Conservation (phyloP, 2,888 invertebrate genomes). For the Hedychridium roseum region DNA sequence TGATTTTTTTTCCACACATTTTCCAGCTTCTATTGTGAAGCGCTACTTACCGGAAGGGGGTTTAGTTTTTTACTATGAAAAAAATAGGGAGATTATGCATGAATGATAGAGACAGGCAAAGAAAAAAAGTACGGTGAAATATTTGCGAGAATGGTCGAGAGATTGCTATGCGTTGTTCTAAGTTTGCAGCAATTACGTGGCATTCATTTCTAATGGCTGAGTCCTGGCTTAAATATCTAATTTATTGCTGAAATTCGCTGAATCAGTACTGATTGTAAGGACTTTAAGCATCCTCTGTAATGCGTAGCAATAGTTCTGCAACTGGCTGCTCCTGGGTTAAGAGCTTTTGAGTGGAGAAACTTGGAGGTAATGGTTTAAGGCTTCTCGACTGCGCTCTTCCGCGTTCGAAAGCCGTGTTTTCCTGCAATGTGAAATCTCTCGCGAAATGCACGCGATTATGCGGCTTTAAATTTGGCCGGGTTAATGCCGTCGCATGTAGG, state of each 20-base stretch:
- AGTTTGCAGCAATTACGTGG: slow-evolving; percentile 12
- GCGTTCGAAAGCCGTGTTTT: not conserved
- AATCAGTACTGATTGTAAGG: slow-evolving; percentile 22
- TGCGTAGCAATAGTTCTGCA: slow-evolving; percentile 12
- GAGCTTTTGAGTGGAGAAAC: not conserved
- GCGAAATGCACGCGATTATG: not conserved
- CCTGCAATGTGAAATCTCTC: not conserved
- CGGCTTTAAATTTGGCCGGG: not conserved
- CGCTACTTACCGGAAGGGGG: too few relatives aligned
- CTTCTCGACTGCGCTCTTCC: not conserved
- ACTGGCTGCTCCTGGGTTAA: slow-evolving; percentile 3
- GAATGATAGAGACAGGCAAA: too few relatives aligned
- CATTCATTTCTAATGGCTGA: slow-evolving; percentile 23
- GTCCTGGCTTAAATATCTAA: slow-evolving; percentile 22
- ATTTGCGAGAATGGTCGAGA: too few relatives aligned
- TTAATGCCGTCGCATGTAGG: not conserved
- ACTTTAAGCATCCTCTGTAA: slow-evolving; percentile 10
- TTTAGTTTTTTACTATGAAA: too few relatives aligned
- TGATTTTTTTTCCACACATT: too few relatives aligned
- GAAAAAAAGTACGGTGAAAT: too few relatives aligned
- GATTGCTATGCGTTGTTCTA: too few relatives aligned
- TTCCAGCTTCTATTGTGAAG: too few relatives aligned
- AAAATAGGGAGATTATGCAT: too few relatives aligned
- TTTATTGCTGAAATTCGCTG: slow-evolving; percentile 12
- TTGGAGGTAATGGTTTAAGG: not conserved